Percentiles rank a stretch among this genome's conserved stretches.
phyloP scores from a whole-genome alignment of 2,113 vertebrate genomes.

The Spilogale gracilis region DNA sequence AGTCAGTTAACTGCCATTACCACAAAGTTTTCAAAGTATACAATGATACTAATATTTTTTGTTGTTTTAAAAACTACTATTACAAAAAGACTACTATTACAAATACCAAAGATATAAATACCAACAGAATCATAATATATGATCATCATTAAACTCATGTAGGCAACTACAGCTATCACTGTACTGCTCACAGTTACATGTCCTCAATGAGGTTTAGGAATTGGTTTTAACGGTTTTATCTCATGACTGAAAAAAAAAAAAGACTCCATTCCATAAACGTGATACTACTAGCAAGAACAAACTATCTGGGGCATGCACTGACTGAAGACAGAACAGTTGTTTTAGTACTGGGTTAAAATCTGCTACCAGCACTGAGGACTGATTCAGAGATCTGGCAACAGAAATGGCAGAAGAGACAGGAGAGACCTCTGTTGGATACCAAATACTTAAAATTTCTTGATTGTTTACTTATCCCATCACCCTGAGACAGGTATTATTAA shows the following conservation, averaged over 20 bases:
- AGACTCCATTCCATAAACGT: background rate
- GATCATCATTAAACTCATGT: background rate
- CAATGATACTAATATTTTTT: background rate
- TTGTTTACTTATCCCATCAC: background rate
- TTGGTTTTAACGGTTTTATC: background rate
- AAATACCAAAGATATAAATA: conserved; percentile 35
- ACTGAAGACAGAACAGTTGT: background rate
- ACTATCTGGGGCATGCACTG: background rate
- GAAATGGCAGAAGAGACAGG: background rate
- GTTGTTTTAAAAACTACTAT: conserved; percentile 34
- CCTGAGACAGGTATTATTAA: background rate
- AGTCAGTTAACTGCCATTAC: background rate
- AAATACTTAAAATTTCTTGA: conserved; percentile 14
- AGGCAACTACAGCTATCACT: background rate
- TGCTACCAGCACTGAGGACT: background rate
- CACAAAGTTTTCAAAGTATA: conserved; percentile 1
- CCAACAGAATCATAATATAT: background rate
- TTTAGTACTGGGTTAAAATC: background rate
- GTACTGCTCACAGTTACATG: background rate
- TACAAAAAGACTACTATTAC: background rate
- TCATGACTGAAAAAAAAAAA: background rate
- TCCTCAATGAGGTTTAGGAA: background rate
- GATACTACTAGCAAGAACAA: conserved; percentile 43
- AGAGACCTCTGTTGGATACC: background rate
- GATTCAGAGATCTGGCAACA: conserved; percentile 25